Evolutionary conservation across 1,140 invertebrate genomes (phyloP).

Genomic region (Aphaenogaster rudis): DNA sequence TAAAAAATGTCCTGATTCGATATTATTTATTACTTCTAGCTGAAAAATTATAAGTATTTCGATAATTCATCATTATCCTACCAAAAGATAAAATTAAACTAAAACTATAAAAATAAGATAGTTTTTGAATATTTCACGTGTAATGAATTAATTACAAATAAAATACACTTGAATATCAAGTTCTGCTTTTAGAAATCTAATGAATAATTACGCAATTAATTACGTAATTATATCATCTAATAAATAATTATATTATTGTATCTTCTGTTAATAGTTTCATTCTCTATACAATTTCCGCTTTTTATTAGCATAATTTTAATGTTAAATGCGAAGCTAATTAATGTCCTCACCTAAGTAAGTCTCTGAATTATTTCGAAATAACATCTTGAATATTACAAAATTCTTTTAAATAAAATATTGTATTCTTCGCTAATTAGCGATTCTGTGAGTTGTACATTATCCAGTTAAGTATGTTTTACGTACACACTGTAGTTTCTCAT

Average conservation of each 20-base stretch:
- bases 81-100: background rate
- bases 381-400: background rate
- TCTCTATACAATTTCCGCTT: background rate
- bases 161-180: background rate
- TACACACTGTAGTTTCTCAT: background rate
- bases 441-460: background rate
- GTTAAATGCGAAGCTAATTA: background rate
- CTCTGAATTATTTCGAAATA: conserved; percentile 24
- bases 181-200: background rate
- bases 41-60: background rate
- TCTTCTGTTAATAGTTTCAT: background rate
- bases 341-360: background rate
- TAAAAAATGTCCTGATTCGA: background rate
- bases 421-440: background rate
- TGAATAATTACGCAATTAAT: background rate
- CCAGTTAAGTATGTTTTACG: background rate
- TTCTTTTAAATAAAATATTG: background rate
- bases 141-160: conserved; percentile 24
- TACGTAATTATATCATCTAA: background rate
- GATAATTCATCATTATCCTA: background rate
- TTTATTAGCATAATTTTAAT: background rate
- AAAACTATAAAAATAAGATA: background rate
- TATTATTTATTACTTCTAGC: conserved; percentile 17
- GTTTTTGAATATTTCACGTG: background rate
- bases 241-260: background rate